Evolutionary conservation across 30 jellyfish, hydroid and myxozoan species (phyloP).

Genomic region (Calvadosia cruxmelitensis): DNA sequence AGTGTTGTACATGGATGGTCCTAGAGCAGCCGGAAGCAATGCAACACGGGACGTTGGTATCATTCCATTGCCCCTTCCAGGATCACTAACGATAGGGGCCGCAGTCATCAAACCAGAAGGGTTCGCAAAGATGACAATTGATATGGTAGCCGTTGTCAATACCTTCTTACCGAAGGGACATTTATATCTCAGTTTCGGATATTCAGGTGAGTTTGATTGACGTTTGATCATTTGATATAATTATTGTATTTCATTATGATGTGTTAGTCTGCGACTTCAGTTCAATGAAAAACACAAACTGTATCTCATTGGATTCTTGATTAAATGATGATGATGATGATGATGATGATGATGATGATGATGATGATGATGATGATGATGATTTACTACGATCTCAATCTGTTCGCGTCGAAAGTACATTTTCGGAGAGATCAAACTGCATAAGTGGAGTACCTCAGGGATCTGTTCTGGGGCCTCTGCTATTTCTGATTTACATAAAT

Average conservation of each 20-base stretch:
- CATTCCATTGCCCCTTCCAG: conserved; percentile 5
- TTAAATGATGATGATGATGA: neutral
- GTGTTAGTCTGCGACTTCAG: too few relatives aligned
- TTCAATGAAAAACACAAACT: too few relatives aligned
- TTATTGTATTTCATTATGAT: too few relatives aligned
- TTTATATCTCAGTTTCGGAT: conserved; percentile 45
- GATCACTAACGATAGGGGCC: conserved; percentile 19
- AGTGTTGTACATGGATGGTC: conserved; percentile 65
- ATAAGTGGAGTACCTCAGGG: too few relatives aligned
- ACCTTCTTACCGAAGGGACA: conserved; percentile 65
- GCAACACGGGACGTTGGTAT: conserved; percentile 22
- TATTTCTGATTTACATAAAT: too few relatives aligned
- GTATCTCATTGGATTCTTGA: too few relatives aligned
- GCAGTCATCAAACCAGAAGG: conserved; percentile 1
- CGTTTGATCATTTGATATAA: too few relatives aligned
- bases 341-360: neutral
- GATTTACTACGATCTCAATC: too few relatives aligned
- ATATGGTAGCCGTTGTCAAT: conserved; percentile 70
- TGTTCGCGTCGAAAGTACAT: too few relatives aligned
- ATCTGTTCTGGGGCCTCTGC: too few relatives aligned
- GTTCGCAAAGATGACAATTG: conserved; percentile 40
- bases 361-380: too few relatives aligned
- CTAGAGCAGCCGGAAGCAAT: conserved; percentile 29
- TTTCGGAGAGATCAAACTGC: too few relatives aligned
- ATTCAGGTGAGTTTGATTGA: conserved; percentile 37